Base-by-base conservation (phyloP, 2,888 invertebrate genomes). In the Dexiosoma caninum region DNA sequence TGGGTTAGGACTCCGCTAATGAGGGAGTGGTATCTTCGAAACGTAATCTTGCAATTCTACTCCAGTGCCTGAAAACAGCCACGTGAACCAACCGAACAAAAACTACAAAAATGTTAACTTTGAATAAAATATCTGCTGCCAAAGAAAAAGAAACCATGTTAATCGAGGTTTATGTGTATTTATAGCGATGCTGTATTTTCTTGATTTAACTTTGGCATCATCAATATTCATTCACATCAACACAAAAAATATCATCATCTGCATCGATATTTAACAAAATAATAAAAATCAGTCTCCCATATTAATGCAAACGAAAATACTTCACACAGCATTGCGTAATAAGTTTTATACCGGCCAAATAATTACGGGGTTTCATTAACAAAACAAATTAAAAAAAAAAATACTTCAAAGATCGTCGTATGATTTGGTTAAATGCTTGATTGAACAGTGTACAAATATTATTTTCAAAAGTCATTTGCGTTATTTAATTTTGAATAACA, bases 301-400 rank as follows among this genome's bases (percentile, higher is more conserved):
- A 14, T 12, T 14, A 14, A n/a, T 27, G 8, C 27, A 71, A 71
- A 71, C 37, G 46, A 37, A 67, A 55, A n/a, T 53, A 55, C 30
- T 55, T 59, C 59, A 32, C 40, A 62, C 37, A 9, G 60, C 57
- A 67, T 80, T 80, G 71, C 76, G 71, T 71, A 80, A 80, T 49
- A 76, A 32, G 30, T 60, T 80, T 59, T 66, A 35, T 57, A 44
- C 37, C 19, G 16, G 16, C 27, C 35, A 27, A 70, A 51, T 44
- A 70, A 70, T 70, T 57, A 69, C 69, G 57, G 57, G 46, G 64
- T 79, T 79, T 64, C 69, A 74, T 79, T 69, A 64, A 69, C 78
- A 62, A 75, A 27, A 16, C 32, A 67, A 44, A 37, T 19, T 62
- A 12, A 16, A n/a, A 2, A 30, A 37, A 14, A 27, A 2, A 8